Percentiles rank a stretch among this genome's conserved stretches.
Evolutionary conservation across 1,140 invertebrate species (phyloP).

Genomic region (Aporrectodea caliginosa): DNA sequence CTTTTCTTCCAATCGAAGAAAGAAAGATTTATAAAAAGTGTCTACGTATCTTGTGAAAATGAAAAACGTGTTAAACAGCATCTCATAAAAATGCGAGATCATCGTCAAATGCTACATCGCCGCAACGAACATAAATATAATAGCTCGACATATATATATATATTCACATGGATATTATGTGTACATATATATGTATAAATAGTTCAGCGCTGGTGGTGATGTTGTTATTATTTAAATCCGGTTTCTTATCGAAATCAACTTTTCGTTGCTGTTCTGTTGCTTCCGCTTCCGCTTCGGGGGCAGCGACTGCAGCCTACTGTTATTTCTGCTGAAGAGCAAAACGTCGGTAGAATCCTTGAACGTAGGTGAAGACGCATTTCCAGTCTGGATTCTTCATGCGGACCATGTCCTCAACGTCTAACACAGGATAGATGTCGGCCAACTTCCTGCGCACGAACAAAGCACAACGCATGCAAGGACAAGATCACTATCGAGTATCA

Average conservation of each 20-base stretch:
- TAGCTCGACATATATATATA: no score
- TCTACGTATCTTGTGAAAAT: no score
- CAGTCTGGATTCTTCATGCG: conserved; percentile 79
- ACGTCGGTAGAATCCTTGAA: conserved; percentile 80
- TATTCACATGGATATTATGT: no score
- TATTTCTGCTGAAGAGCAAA: neutral
- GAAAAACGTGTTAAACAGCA: no score
- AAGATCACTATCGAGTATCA: neutral
- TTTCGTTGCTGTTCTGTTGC: neutral
- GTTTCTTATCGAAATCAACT: neutral
- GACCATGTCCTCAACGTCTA: conserved; percentile 98
- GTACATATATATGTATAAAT: no score
- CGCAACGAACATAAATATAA: no score
- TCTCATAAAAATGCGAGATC: no score
- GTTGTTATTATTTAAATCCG: no score
- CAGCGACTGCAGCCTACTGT: neutral
- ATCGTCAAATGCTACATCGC: no score
- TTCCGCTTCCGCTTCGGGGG: neutral
- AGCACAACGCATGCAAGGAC: neutral
- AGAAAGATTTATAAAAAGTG: no score
- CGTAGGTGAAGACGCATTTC: conserved; percentile 99
- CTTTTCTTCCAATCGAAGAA: no score
- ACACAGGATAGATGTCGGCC: conserved; percentile 87
- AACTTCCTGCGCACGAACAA: conserved; percentile 72
- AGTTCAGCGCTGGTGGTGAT: no score